Evolutionary conservation across 2,113 vertebrate species (phyloP).

Genomic region (Gymnogyps californianus): DNA sequence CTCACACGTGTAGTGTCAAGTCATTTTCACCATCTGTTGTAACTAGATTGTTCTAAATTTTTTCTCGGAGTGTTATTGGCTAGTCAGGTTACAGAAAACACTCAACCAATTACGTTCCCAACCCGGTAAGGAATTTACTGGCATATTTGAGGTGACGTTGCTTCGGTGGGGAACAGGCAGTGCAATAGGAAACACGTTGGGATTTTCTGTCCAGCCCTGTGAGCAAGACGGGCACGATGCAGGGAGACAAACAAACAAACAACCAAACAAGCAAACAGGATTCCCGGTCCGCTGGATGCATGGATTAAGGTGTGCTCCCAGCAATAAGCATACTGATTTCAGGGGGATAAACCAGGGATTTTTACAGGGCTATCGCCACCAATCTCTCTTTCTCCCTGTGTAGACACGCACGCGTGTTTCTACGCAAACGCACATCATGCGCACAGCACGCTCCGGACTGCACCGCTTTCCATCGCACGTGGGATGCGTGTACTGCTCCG

Average conservation of each 20-base stretch:
- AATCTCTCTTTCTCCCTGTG: background rate
- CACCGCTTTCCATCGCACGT: background rate
- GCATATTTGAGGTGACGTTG: slow-evolving; percentile 59
- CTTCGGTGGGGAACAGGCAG: background rate
- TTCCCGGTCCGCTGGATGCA: background rate
- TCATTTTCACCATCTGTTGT: slow-evolving; percentile 14
- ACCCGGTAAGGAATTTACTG: slow-evolving; percentile 57
- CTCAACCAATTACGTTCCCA: slow-evolving; percentile 50
- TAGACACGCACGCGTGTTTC: background rate
- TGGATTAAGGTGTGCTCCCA: background rate
- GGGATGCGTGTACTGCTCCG: background rate
- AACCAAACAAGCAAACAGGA: background rate
- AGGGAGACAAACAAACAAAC: background rate
- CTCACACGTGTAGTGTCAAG: slow-evolving; percentile 2
- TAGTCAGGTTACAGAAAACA: slow-evolving; percentile 37
- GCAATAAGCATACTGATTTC: background rate
- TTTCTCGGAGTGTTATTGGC: slow-evolving; percentile 47
- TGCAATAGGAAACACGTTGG: background rate
- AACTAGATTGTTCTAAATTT: slow-evolving; percentile 21
- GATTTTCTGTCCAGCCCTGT: background rate
- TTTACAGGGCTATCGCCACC: background rate
- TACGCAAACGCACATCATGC: background rate
- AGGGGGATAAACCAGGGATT: background rate
- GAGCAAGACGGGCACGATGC: background rate
- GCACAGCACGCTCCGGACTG: background rate